Conservation (phyloP, 2,113 vertebrate genomes). For the Petaurus breviceps region DNA sequence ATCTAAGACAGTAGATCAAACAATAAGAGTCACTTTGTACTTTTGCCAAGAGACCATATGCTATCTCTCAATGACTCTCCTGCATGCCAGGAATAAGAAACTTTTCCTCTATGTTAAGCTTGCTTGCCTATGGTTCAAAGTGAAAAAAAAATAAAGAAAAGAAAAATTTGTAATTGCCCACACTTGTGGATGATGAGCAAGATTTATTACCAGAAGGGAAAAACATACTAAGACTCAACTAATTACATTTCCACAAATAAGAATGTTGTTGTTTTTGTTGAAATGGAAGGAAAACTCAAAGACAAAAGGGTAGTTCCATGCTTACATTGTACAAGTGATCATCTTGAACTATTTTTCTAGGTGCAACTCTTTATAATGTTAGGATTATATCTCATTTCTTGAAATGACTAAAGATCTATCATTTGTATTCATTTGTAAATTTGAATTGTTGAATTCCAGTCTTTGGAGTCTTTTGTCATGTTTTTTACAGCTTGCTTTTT, state of each 20-base stretch:
- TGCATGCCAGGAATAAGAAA: conserved; percentile 84
- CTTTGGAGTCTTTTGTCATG: rapidly evolving
- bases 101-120: conserved; percentile 79
- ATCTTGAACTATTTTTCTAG: conserved; percentile 47
- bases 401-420: background rate
- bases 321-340: conserved; percentile 63
- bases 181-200: conserved; percentile 73
- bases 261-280: conserved; percentile 11
- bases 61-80: conserved; percentile 87
- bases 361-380: conserved; percentile 40
- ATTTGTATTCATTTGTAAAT: rapidly evolving
- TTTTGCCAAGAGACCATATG: conserved; percentile 91
- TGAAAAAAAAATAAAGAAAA: conserved; percentile 68
- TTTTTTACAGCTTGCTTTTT: background rate
- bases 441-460: background rate
- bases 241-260: conserved; percentile 81
- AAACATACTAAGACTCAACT: conserved; percentile 76
- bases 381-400: conserved; percentile 50
- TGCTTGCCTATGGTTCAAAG: conserved; percentile 81
- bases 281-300: conserved; percentile 68
- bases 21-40: conserved; percentile 88
- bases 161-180: conserved; percentile 74
- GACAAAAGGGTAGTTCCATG: conserved; percentile 69
- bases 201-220: conserved; percentile 79
- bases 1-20: conserved; percentile 92